Evolutionary conservation across 2,797 vertebrate species (phyloP).

Genomic region (Catharus ustulatus): DNA sequence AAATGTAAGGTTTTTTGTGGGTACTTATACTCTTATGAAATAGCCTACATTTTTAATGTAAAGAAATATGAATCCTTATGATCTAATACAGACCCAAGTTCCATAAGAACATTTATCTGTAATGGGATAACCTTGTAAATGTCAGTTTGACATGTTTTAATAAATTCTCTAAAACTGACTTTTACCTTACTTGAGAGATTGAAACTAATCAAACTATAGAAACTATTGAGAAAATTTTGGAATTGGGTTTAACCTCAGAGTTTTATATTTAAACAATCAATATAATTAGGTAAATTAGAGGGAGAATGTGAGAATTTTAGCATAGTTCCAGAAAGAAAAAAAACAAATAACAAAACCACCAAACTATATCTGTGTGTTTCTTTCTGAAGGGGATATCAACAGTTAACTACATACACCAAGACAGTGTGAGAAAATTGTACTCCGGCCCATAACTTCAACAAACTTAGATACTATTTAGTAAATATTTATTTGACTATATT

Average conservation of each 20-base stretch:
- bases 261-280: not conserved
- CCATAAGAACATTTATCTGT: not conserved
- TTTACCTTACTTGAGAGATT: not conserved
- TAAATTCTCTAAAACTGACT: not conserved
- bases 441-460: not conserved
- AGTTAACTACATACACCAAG: not conserved
- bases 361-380: not conserved
- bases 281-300: not conserved
- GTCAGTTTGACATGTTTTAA: not conserved
- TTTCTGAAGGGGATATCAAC: not conserved
- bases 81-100: not conserved
- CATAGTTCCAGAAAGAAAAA: not conserved
- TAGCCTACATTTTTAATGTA: not conserved
- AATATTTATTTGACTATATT: not conserved
- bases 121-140: not conserved
- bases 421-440: not conserved
- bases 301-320: not conserved
- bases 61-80: not conserved
- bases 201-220: not conserved
- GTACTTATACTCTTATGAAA: not conserved
- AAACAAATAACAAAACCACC: not conserved
- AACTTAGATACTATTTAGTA: not conserved
- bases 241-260: not conserved
- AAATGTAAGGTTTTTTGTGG: not conserved
- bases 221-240: not conserved